Base-by-base conservation (phyloP, 2,797 vertebrate species). In the Tenualosa ilisha region DNA sequence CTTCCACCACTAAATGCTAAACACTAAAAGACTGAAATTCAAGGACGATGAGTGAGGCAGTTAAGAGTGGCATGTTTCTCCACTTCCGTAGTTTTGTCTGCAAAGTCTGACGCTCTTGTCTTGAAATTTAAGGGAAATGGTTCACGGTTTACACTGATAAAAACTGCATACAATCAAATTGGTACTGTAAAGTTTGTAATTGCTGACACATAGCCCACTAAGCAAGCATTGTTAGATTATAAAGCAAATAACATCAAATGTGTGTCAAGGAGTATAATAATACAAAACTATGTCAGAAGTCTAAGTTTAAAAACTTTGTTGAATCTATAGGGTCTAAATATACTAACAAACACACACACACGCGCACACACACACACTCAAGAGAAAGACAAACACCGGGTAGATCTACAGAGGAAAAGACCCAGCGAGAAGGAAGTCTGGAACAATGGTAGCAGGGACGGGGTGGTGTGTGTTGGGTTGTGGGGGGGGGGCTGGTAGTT, bases 341-440 rank as follows among this genome's bases (percentile, higher is more conserved):
- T 12, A 31, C 26, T 31, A 31, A 31, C 31, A 31, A 31, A 26
- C 63, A 12, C 20, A 68, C 65, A 31, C 31, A 72, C 65, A 31
- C 63, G 31, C 63, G 31, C 9, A 72, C 24, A 72, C 26, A 72
- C 26, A 59, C 50, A 51, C 68, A 54, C 15, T 56, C 17, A n/a
- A 31, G 68, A 13, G 6, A 75, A 75, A 43, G 31, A 17, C 31
- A 75, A 75, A 75, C 68, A 75, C 3, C 31, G 13, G 13, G 31
- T 3, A 2, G 68, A 75, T 75, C 31, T 40, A 31, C 31, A 17
- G 37, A 75, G 37, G 68, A 75, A 75, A 75, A 40, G 68, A 17
- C 68, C 68, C 31, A 46, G 6, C 37, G 37, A 59, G 40, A 13
- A 61, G 84, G 84, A 85, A 15, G 75, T 81, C 50, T 79, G 24